Percentiles rank a stretch among this genome's conserved stretches.
These are phyloP conservation scores for Epizoanthus scotinus DNA, from an alignment of 92 coral and sea anemone genomes.

Conservation along the genomic window DNA sequence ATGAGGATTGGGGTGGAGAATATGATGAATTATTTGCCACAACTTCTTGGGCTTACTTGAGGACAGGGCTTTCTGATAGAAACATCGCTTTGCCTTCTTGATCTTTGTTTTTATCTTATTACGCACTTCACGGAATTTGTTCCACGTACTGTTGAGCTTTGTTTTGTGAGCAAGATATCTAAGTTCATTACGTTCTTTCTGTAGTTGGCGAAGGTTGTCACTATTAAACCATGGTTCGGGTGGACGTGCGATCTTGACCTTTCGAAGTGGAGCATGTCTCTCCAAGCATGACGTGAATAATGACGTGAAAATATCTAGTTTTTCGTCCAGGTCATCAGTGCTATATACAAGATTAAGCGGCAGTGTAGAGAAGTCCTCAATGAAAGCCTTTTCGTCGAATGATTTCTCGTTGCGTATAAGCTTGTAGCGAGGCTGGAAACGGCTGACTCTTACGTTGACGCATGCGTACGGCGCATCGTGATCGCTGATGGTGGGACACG, in stretches of 20 bases:
- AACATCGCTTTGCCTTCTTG: slow-evolving; percentile 33
- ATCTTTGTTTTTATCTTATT: slow-evolving; percentile 23
- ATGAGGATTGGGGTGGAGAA: slow-evolving; percentile 20
- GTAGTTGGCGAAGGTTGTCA: slow-evolving; percentile 30
- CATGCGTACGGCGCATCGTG: slow-evolving; percentile 42
- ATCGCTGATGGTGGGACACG: slow-evolving; percentile 37
- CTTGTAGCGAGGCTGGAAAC: slow-evolving; percentile 33
- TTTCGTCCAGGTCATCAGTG: slow-evolving; percentile 41
- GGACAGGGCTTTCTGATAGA: slow-evolving; percentile 38
- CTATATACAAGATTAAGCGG: slow-evolving; percentile 45
- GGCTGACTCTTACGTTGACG: slow-evolving; percentile 31
- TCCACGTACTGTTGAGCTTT: slow-evolving; percentile 12
- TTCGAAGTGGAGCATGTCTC: slow-evolving; percentile 9
- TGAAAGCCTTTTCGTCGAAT: slow-evolving; percentile 17
- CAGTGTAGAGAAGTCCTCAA: slow-evolving; percentile 26
- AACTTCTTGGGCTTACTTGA: slow-evolving; percentile 33
- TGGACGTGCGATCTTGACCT: slow-evolving; percentile 33
- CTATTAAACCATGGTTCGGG: slow-evolving; percentile 38
- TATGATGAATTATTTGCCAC: slow-evolving; percentile 31
- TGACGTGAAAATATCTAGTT: slow-evolving; percentile 46
- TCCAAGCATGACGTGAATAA: slow-evolving; percentile 50
- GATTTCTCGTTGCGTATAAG: slow-evolving; percentile 27
- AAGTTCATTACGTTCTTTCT: slow-evolving; percentile 35
- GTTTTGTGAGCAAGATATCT: slow-evolving; percentile 36
- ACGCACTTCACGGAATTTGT: slow-evolving; percentile 37